Conservation (phyloP, 2,888 invertebrate species). For the Netelia melanura region DNA sequence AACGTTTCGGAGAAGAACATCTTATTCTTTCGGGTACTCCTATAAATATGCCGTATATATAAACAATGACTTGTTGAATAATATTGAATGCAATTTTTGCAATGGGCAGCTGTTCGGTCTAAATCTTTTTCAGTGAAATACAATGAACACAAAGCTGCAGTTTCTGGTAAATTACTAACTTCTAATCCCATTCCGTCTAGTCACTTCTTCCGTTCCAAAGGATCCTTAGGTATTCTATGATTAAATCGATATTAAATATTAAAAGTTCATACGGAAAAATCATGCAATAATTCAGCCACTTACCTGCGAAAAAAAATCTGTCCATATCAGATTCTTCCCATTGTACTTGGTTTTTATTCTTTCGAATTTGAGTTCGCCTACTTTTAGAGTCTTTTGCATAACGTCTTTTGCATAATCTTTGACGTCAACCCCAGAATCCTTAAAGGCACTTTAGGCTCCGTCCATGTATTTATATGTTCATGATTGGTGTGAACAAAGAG, state of each 20-base stretch:
- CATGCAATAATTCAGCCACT: neutral
- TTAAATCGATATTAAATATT: neutral
- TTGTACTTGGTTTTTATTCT: neutral
- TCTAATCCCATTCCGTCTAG: slow-evolving; percentile 8
- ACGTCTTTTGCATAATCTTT: slow-evolving; percentile 1
- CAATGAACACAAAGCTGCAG: neutral
- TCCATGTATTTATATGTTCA: too few relatives aligned
- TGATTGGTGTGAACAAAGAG: too few relatives aligned
- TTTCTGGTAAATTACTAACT: neutral
- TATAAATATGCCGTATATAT: neutral
- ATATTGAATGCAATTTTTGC: neutral
- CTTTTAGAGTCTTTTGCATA: slow-evolving; percentile 7
- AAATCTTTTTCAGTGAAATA: neutral
- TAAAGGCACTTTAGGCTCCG: too few relatives aligned
- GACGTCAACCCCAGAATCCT: too few relatives aligned
- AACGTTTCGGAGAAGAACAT: neutral
- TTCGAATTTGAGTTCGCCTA: neutral
- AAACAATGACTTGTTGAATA: neutral
- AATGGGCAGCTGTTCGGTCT: neutral
- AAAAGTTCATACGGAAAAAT: neutral
- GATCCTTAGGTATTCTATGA: neutral
- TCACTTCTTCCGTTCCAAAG: neutral
- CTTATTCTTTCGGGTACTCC: neutral
- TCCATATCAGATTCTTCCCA: neutral
- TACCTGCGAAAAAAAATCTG: slow-evolving; percentile 2